Base-by-base conservation (phyloP, 2,888 invertebrate genomes). In the Xestoiulus laeticollis region DNA sequence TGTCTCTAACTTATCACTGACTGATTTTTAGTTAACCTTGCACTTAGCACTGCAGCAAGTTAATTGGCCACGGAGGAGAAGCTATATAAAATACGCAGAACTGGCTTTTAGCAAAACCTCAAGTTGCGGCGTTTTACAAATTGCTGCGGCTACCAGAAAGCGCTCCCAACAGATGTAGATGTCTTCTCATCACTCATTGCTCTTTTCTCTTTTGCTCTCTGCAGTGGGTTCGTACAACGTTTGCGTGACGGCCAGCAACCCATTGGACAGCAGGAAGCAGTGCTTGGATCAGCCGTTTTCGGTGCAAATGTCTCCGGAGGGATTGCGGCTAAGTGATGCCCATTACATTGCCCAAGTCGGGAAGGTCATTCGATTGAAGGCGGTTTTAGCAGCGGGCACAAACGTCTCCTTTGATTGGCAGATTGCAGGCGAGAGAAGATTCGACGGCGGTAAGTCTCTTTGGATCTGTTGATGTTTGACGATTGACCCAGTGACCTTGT, bases 341-440 rank as follows among this genome's bases (percentile, higher is more conserved):
- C 86, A 87, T 88, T 90, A 89, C 78, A 89, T 90, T 26, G 89
- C 90, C 8, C 88, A 88, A 87, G 90, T 90, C 26, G 91, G 91
- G 0, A 89, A 90, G 38, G 89, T 88, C 26, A 87, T 90, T 0
- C 89, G 87, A 5, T 89, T 91, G 53, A 89, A 88, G 38, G 91
- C 90, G 0, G 88, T 88, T 19, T 88, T 91, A 4, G 85, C 82
- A 0, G 87, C 89, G 8, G 91, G 91, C 22, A 90, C 91, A 0
- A 90, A 91, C 89, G 91, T 91, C 8, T 90, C 91, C 10, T 91
- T 90, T 89, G 90, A 90, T 88, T 92, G 92, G 92, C 90, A 90
- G 84, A 89, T 92, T 87, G 91, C 91, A 5, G 91, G 91, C 88
- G 90, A 91, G 85, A 90, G 90, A 16, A 90, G 90, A 44, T 82